Conservation (phyloP, 2,888 invertebrate species). For the Lithophane socia region DNA sequence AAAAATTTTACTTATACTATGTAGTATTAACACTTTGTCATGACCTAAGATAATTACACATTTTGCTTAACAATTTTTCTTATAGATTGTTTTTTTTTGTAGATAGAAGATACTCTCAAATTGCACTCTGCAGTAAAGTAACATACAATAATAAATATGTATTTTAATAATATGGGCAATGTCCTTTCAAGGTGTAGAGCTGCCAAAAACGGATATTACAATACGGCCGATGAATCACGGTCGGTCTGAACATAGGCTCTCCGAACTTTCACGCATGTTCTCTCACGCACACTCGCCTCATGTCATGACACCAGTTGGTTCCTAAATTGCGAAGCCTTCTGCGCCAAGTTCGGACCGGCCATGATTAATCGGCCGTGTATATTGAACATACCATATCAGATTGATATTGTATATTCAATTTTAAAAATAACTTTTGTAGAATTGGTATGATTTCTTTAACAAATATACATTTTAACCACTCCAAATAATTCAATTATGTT, state of each 20-base stretch:
- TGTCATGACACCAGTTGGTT: background rate
- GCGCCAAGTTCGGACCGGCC: background rate
- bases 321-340: background rate
- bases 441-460: background rate
- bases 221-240: background rate
- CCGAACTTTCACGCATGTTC: background rate
- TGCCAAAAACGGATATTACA: constrained; percentile 4
- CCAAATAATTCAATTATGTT: background rate
- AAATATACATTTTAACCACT: background rate
- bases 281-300: background rate
- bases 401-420: background rate
- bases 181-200: constrained; percentile 4
- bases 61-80: constrained; percentile 7
- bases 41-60: constrained; percentile 22
- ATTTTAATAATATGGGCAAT: background rate
- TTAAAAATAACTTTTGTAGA: background rate
- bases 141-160: background rate
- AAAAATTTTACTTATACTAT: background rate
- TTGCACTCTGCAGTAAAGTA: constrained; percentile 18
- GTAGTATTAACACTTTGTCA: constrained; percentile 41
- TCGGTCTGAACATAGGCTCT: background rate
- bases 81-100: background rate
- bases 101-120: background rate
- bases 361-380: background rate
- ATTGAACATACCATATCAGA: too few relatives aligned